phyloP scores from a whole-genome alignment of 2,888 invertebrate genomes.

The Stenotaenia linearis region DNA sequence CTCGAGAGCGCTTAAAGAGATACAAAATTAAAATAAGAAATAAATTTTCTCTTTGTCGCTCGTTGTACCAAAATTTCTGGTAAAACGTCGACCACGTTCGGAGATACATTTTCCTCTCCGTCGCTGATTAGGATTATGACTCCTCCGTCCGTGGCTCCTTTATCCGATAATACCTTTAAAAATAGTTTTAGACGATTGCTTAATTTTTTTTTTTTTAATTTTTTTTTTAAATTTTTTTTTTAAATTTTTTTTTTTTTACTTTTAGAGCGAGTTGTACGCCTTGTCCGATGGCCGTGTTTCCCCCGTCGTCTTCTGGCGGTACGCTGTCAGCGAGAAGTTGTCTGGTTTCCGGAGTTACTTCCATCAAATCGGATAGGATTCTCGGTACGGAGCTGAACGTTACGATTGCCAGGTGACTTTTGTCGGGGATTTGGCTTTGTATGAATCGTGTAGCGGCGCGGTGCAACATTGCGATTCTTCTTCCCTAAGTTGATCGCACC shows the following conservation, averaged over 20 bases:
- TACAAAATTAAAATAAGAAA: too few relatives aligned
- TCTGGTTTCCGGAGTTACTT: conserved; percentile 27
- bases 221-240: too few relatives aligned
- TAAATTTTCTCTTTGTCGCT: too few relatives aligned
- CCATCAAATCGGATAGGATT: conserved; percentile 31
- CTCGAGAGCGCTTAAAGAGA: not conserved
- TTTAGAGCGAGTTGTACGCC: conserved; percentile 33
- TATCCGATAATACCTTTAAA: not conserved
- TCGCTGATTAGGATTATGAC: conserved; percentile 35
- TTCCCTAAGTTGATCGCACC: conserved; percentile 34
- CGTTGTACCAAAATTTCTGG: conserved; percentile 31
- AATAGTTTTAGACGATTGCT: too few relatives aligned
- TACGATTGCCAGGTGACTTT: conserved; percentile 41
- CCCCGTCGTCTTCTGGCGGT: conserved; percentile 34
- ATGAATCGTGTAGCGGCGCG: conserved; percentile 41
- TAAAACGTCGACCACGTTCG: conserved; percentile 32
- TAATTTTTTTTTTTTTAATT: too few relatives aligned
- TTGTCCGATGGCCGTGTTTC: conserved; percentile 35
- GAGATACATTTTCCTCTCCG: conserved; percentile 36
- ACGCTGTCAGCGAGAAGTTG: not conserved
- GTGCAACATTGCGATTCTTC: conserved; percentile 38
- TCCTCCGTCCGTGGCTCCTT: conserved; percentile 34
- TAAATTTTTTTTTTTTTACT: conserved; percentile 22
- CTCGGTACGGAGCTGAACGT: conserved; percentile 37
- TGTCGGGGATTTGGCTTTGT: conserved; percentile 39